phyloP scores from a whole-genome alignment of 2,113 vertebrate genomes.

The Brevimyrus niger region DNA sequence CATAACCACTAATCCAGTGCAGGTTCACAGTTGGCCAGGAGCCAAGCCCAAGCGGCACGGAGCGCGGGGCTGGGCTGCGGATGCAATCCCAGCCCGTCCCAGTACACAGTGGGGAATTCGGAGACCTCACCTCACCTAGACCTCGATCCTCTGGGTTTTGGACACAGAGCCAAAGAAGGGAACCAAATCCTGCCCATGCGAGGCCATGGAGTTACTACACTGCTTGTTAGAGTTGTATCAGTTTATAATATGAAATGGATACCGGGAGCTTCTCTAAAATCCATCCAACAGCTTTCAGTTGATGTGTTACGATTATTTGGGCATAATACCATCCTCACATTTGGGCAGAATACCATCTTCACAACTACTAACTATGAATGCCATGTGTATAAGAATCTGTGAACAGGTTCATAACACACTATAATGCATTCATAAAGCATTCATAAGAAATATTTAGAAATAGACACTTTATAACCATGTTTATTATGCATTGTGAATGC shows the following conservation, averaged over 20 bases:
- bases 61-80: background rate
- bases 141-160: background rate
- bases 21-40: background rate
- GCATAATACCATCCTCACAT: background rate
- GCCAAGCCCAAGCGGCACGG: background rate
- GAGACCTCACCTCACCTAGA: background rate
- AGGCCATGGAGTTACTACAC: background rate
- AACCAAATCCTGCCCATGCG: background rate
- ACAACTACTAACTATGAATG: background rate
- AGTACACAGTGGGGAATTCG: background rate
- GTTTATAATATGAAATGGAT: background rate
- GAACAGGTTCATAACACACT: background rate
- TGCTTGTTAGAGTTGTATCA: background rate
- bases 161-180: background rate
- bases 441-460: background rate
- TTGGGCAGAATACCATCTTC: background rate
- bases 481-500: background rate
- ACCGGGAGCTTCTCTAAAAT: background rate
- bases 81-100: background rate
- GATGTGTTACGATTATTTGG: background rate
- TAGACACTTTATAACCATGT: background rate
- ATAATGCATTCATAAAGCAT: background rate
- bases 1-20: background rate
- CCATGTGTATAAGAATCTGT: background rate
- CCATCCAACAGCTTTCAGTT: background rate